A percentile compares a stretch with the other conserved stretches of the same genome.
Conservation (phyloP, 2,888 invertebrate genomes). For the Eupithecia subfuscata region DNA sequence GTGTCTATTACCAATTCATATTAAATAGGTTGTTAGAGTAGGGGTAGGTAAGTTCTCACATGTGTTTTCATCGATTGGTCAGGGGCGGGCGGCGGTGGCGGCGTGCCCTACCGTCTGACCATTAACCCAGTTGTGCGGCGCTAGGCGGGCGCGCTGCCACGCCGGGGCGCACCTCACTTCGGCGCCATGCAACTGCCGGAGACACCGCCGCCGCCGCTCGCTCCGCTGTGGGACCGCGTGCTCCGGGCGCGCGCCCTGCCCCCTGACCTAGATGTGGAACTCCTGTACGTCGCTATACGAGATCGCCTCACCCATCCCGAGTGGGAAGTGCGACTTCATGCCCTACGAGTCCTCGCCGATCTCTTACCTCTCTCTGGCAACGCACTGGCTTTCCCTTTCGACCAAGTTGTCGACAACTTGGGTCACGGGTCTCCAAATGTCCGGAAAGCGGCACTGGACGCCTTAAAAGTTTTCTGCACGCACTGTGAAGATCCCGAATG, state of each 20-base stretch:
- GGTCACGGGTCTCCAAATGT: slow-evolving; percentile 92
- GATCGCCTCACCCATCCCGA: slow-evolving; percentile 91
- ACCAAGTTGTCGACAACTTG: slow-evolving; percentile 90
- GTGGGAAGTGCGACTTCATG: slow-evolving; percentile 93
- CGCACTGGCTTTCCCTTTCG: slow-evolving; percentile 88
- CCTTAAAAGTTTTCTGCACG: slow-evolving; percentile 88
- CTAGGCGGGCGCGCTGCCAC: slow-evolving; percentile 77
- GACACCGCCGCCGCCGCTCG: slow-evolving; percentile 83
- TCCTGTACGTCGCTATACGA: slow-evolving; percentile 88
- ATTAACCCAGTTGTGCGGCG: slow-evolving; percentile 82
- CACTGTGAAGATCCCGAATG: slow-evolving; percentile 88
- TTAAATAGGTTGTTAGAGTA: slow-evolving; percentile 12
- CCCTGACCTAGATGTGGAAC: slow-evolving; percentile 85
- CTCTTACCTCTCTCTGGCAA: slow-evolving; percentile 89
- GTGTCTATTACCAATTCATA: slow-evolving; percentile 3
- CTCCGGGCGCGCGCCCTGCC: slow-evolving; percentile 89
- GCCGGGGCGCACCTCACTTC: slow-evolving; percentile 60
- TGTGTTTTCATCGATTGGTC: slow-evolving; percentile 79
- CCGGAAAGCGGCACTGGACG: slow-evolving; percentile 90
- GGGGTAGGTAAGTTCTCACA: slow-evolving; percentile 42
- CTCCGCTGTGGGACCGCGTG: slow-evolving; percentile 92
- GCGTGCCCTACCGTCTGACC: slow-evolving; percentile 78
- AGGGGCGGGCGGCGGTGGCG: slow-evolving; percentile 69
- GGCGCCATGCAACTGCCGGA: slow-evolving; percentile 78
- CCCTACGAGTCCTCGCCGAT: slow-evolving; percentile 90